These are phyloP conservation scores for Orthosia cruda DNA, from an alignment of 2,888 invertebrate species.

Conservation along the genomic window DNA sequence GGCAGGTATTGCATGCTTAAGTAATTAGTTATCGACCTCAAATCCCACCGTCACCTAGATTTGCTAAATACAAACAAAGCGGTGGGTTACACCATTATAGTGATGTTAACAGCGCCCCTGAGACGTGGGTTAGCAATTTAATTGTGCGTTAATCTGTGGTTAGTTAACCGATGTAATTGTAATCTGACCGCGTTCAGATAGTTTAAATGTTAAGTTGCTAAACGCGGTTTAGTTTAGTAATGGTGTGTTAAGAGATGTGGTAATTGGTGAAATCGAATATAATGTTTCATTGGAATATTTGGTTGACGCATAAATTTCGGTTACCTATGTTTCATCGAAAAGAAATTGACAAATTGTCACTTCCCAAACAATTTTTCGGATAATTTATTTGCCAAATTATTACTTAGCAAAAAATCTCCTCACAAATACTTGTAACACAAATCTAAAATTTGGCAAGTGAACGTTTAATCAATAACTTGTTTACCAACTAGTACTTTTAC, in stretches of 20 bases:
- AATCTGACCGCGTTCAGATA: conserved; percentile 47
- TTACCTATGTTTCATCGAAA: too few species aligned
- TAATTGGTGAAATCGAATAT: neutral
- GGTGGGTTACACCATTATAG: conserved; percentile 19
- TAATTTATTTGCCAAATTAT: too few species aligned
- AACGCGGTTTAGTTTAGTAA: conserved; percentile 14
- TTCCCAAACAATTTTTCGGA: too few species aligned
- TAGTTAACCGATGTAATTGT: conserved; percentile 52
- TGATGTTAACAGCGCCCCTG: conserved; percentile 28
- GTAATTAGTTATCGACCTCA: conserved; percentile 6
- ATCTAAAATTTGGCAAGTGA: too few species aligned
- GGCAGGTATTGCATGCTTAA: neutral
- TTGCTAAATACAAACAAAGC: conserved; percentile 36
- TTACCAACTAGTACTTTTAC: too few species aligned
- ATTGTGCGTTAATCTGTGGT: conserved; percentile 48
- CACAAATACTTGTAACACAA: too few species aligned
- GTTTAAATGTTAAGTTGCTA: conserved; percentile 24
- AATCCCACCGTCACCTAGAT: conserved; percentile 3
- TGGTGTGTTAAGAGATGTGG: conserved; percentile 8
- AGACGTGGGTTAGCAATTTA: conserved; percentile 39
- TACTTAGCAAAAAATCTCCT: too few species aligned
- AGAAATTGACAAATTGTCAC: too few species aligned
- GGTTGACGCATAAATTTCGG: neutral
- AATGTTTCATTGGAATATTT: neutral
- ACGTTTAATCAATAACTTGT: too few species aligned